These are phyloP conservation scores for Erynnis tages DNA, from an alignment of 2,888 invertebrate species.

Conservation along the genomic window DNA sequence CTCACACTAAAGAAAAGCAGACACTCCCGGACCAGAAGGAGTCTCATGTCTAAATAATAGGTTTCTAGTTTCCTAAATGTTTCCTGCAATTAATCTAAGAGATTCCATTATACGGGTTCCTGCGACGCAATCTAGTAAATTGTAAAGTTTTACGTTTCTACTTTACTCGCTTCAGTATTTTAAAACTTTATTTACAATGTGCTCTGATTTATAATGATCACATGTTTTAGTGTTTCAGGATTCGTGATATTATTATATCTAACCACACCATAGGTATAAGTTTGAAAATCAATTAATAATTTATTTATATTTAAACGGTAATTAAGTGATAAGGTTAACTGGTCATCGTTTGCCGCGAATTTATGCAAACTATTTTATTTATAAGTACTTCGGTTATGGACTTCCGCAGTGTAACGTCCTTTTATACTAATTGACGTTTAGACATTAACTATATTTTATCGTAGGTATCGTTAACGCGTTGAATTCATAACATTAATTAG, in stretches of 20 bases:
- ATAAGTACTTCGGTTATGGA: slow-evolving; percentile 3
- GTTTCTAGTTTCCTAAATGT: too few species aligned
- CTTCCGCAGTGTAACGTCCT: slow-evolving; percentile 14
- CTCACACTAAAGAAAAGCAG: too few species aligned
- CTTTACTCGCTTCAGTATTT: slow-evolving; percentile 1
- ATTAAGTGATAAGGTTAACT: slow-evolving; percentile 4
- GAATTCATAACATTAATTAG: too few species aligned
- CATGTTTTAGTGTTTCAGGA: not conserved
- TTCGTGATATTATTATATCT: not conserved
- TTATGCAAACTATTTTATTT: slow-evolving; percentile 12
- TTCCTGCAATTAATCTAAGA: not conserved
- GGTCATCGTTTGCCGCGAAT: slow-evolving; percentile 9
- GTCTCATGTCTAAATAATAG: too few species aligned
- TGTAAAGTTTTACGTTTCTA: not conserved
- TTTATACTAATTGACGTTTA: slow-evolving; percentile 11
- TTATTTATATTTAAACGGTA: not conserved
- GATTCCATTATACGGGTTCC: not conserved
- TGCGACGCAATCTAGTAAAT: slow-evolving; percentile 1
- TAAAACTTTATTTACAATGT: slow-evolving; percentile 3
- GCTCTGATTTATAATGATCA: slow-evolving; percentile 15
- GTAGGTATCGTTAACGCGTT: not conserved
- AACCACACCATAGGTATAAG: too few species aligned
- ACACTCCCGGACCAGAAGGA: too few species aligned
- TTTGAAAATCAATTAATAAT: not conserved
- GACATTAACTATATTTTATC: not conserved